Percentiles rank a stretch among this genome's conserved stretches.
phyloP scores from a whole-genome alignment of 1,140 invertebrate species.

The Manduca sexta region DNA sequence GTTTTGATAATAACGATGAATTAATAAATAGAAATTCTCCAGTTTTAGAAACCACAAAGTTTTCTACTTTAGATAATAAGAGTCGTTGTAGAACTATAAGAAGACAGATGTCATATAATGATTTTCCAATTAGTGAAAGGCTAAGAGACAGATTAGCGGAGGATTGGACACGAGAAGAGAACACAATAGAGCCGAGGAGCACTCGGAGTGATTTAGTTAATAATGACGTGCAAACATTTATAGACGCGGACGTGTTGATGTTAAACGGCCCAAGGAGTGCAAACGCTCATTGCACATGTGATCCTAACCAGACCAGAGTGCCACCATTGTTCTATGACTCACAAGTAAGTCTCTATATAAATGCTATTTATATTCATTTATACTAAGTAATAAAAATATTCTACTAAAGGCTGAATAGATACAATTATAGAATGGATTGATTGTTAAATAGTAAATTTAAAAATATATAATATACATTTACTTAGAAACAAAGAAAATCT shows the following conservation, averaged over 20 bases:
- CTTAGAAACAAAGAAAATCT: too few relatives aligned
- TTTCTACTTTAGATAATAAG: slow-evolving; percentile 63
- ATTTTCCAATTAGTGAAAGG: slow-evolving; percentile 58
- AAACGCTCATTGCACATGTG: slow-evolving; percentile 61
- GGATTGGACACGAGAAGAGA: slow-evolving; percentile 47
- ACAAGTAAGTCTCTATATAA: slow-evolving; percentile 46
- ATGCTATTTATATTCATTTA: background rate
- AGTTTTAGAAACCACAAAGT: slow-evolving; percentile 42
- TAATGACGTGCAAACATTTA: slow-evolving; percentile 50
- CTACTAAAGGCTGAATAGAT: too few relatives aligned
- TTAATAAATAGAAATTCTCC: slow-evolving; percentile 40
- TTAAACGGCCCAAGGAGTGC: slow-evolving; percentile 39
- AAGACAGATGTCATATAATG: slow-evolving; percentile 64
- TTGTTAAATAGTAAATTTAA: too few relatives aligned
- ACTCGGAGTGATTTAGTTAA: slow-evolving; percentile 44
- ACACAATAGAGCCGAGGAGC: slow-evolving; percentile 39
- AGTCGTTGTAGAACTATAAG: slow-evolving; percentile 60
- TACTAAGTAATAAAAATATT: too few relatives aligned
- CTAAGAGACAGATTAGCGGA: slow-evolving; percentile 42
- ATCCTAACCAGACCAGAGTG: slow-evolving; percentile 41
- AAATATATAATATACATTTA: too few relatives aligned
- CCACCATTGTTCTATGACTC: slow-evolving; percentile 64
- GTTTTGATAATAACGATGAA: slow-evolving; percentile 53
- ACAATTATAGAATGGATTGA: too few relatives aligned
- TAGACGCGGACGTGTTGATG: slow-evolving; percentile 54